Conservation (phyloP, 2,888 invertebrate genomes). For the Baronia brevicornis region DNA sequence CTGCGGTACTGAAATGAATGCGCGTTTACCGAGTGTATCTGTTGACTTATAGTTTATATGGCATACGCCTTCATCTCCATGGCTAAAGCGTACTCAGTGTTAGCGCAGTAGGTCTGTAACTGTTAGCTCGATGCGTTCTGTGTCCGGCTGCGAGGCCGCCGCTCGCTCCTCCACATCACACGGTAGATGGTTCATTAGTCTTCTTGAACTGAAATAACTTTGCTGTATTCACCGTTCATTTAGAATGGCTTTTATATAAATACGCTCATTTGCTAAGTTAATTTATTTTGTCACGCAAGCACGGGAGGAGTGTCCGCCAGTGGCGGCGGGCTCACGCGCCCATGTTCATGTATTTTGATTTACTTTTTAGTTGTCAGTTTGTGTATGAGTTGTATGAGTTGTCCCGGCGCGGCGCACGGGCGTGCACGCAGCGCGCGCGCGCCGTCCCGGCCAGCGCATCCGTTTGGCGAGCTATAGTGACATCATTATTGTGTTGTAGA, state of each 20-base stretch:
- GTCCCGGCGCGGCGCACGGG: slow-evolving; percentile 33
- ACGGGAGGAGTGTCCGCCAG: slow-evolving; percentile 34
- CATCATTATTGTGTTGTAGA: slow-evolving; percentile 87
- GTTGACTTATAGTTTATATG: slow-evolving; percentile 66
- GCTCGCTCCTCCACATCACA: slow-evolving; percentile 58
- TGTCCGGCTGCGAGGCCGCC: slow-evolving; percentile 56
- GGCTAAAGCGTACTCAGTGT: slow-evolving; percentile 71
- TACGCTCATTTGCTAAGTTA: slow-evolving; percentile 68
- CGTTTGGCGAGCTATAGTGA: slow-evolving; percentile 74
- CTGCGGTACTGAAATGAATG: slow-evolving; percentile 71
- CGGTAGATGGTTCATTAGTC: slow-evolving; percentile 63
- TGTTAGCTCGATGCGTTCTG: slow-evolving; percentile 67
- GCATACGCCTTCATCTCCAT: slow-evolving; percentile 70
- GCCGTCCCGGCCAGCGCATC: slow-evolving; percentile 52
- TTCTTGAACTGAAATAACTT: slow-evolving; percentile 57
- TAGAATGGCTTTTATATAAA: slow-evolving; percentile 69
- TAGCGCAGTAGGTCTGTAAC: slow-evolving; percentile 63
- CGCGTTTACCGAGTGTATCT: slow-evolving; percentile 66
- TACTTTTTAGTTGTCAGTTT: slow-evolving; percentile 62
- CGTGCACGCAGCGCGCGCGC: slow-evolving; percentile 31
- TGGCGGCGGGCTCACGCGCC: slow-evolving; percentile 35
- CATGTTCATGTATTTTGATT: slow-evolving; percentile 54
- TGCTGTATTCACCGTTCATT: slow-evolving; percentile 68
- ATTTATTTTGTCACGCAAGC: slow-evolving; percentile 46
- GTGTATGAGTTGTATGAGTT: slow-evolving; percentile 53